Conservation (phyloP, 1,140 invertebrate genomes). For the Samia ricini region DNA sequence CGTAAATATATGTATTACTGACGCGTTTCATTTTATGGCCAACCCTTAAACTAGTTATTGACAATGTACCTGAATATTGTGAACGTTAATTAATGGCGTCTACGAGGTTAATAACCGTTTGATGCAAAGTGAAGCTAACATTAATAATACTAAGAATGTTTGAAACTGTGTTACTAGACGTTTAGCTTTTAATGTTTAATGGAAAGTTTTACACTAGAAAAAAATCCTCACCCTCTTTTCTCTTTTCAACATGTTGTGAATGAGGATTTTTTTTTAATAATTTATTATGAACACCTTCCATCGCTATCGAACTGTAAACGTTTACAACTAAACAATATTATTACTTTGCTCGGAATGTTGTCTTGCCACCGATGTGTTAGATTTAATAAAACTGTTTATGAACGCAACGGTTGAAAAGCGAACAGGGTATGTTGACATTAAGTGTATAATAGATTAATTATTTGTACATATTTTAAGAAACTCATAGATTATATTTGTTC, state of each 20-base stretch:
- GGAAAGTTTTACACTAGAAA: constrained; percentile 1
- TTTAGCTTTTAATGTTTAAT: constrained; percentile 56
- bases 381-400: constrained; percentile 22
- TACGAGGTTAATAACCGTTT: constrained; percentile 12
- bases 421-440: constrained; percentile 73
- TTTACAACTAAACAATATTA: constrained; percentile 1
- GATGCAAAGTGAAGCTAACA: constrained; percentile 1
- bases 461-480: constrained; percentile 74
- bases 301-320: not conserved
- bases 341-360: constrained; percentile 29
- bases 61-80: constrained; percentile 62
- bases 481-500: constrained; percentile 73
- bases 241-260: constrained; percentile 72
- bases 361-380: constrained; percentile 56
- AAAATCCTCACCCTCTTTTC: constrained; percentile 51
- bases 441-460: constrained; percentile 57
- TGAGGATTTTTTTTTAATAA: constrained; percentile 21
- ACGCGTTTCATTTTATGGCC: not conserved
- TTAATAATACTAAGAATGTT: constrained; percentile 34
- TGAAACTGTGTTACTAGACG: constrained; percentile 73
- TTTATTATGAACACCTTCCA: not conserved
- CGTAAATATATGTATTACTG: not conserved
- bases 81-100: constrained; percentile 24
- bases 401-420: constrained; percentile 74
- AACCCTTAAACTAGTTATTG: constrained; percentile 18